Percentiles rank a stretch among this genome's conserved stretches.
phyloP scores from a whole-genome alignment of 2,113 vertebrate species.

The Oryzias curvinotus region DNA sequence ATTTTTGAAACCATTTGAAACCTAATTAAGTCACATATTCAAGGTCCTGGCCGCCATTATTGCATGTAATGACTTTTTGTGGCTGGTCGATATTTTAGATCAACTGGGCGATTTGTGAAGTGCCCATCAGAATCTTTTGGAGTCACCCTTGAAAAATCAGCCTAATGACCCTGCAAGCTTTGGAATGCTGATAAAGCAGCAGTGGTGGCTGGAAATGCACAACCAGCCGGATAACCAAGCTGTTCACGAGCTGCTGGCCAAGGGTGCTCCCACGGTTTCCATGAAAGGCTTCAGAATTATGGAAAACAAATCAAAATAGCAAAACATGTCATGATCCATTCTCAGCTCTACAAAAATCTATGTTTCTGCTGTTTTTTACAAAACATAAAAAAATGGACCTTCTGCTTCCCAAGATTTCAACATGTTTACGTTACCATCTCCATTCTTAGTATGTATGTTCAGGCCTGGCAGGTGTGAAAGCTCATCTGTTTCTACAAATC shows the following conservation, averaged over 20 bases:
- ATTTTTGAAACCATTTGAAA: constrained; percentile 77
- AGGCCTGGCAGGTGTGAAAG: too few relatives aligned
- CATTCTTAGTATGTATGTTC: too few relatives aligned
- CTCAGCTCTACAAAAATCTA: neutral
- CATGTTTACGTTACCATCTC: too few relatives aligned
- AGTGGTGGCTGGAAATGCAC: constrained; percentile 64
- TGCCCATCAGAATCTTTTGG: constrained; percentile 80
- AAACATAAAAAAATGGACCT: too few relatives aligned
- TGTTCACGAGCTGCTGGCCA: constrained; percentile 22
- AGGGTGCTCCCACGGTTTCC: constrained; percentile 27
- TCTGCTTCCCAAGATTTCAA: too few relatives aligned
- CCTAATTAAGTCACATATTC: constrained; percentile 82
- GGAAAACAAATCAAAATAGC: constrained; percentile 9
- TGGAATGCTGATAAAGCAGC: constrained; percentile 77
- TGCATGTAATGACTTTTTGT: constrained; percentile 81
- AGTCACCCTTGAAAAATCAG: constrained; percentile 82
- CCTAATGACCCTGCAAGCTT: constrained; percentile 76
- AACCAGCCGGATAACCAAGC: constrained; percentile 59
- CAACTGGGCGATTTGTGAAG: constrained; percentile 81
- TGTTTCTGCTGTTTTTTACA: too few relatives aligned
- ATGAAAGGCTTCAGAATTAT: neutral
- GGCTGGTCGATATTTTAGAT: constrained; percentile 84
- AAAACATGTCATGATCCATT: constrained; percentile 13
- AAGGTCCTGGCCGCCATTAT: constrained; percentile 81
- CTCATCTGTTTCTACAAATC: too few relatives aligned